Conservation (phyloP, 2,113 vertebrate species). For the Syrmaticus mikado region DNA sequence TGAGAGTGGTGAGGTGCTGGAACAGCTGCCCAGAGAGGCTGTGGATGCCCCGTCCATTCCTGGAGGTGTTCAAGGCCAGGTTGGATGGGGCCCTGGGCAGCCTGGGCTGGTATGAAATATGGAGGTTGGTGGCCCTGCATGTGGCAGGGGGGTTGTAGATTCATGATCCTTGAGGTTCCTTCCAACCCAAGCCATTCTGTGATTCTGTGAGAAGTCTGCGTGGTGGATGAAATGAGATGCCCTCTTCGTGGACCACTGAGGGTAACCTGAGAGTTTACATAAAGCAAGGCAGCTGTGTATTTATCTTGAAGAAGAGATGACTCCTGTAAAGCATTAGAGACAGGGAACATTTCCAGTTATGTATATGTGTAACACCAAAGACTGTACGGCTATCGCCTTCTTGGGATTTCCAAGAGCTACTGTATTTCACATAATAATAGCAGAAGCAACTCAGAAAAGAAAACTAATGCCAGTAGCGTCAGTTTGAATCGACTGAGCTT, state of each 20-base stretch:
- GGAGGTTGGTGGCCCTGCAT: too few relatives aligned
- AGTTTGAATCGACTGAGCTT: background rate
- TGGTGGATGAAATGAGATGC: background rate
- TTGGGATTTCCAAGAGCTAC: background rate
- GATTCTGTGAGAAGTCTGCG: background rate
- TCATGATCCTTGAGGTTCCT: too few relatives aligned
- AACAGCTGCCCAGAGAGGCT: too few relatives aligned
- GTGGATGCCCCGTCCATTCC: too few relatives aligned
- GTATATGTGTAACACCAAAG: background rate
- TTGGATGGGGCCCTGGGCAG: too few relatives aligned
- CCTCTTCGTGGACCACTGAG: background rate
- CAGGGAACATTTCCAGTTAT: background rate
- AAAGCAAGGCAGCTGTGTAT: background rate
- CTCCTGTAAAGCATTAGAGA: background rate
- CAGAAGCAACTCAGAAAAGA: background rate
- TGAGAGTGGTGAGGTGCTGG: too few relatives aligned
- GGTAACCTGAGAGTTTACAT: background rate
- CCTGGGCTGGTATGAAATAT: too few relatives aligned
- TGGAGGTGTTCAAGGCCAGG: too few relatives aligned
- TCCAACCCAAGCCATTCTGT: too few relatives aligned
- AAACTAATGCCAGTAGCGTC: fast-evolving
- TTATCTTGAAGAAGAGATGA: background rate
- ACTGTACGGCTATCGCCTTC: background rate
- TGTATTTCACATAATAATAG: background rate
- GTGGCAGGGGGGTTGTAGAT: too few relatives aligned